Percentiles rank a stretch among this genome's conserved stretches.
Conservation (phyloP, 2,888 invertebrate genomes). For the Auanema freiburgensis region DNA sequence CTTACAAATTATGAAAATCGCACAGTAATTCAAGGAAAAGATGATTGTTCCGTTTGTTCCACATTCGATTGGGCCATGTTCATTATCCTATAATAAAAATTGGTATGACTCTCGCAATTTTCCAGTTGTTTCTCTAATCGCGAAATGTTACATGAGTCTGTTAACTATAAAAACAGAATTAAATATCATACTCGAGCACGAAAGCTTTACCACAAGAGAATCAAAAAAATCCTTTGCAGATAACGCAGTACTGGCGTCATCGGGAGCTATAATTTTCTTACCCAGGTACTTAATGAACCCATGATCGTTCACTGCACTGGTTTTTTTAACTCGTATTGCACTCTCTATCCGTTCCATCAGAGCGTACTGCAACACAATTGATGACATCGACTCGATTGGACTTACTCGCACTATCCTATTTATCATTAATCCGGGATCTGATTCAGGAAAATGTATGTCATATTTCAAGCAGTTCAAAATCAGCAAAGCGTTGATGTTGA, state of each 20-base stretch:
- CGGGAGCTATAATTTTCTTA: not conserved
- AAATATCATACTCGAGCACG: not conserved
- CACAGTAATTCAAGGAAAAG: no score
- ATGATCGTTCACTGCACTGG: conserved; percentile 8
- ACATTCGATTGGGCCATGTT: no score
- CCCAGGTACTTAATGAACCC: conserved; percentile 9
- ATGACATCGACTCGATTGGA: not conserved
- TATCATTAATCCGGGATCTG: conserved; percentile 2
- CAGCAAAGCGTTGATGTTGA: conserved; percentile 9
- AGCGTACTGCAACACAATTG: not conserved
- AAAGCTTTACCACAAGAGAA: not conserved
- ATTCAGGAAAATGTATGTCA: conserved; percentile 8
- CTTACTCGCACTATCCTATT: conserved; percentile 11
- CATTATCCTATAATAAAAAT: conserved; percentile 6
- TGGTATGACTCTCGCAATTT: conserved; percentile 8
- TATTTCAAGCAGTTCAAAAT: conserved; percentile 11
- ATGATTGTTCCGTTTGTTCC: no score
- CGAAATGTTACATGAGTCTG: not conserved
- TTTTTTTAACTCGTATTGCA: conserved; percentile 5
- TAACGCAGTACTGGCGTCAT: not conserved
- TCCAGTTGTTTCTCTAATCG: not conserved
- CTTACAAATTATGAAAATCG: no score
- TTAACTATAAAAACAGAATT: not conserved
- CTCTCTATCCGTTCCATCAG: conserved; percentile 10
- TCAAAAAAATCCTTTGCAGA: conserved; percentile 2